Percentiles rank a stretch among this genome's conserved stretches.
These are phyloP conservation scores for Plectropomus leopardus DNA, from an alignment of 2,113 vertebrate species.

Conservation along the genomic window DNA sequence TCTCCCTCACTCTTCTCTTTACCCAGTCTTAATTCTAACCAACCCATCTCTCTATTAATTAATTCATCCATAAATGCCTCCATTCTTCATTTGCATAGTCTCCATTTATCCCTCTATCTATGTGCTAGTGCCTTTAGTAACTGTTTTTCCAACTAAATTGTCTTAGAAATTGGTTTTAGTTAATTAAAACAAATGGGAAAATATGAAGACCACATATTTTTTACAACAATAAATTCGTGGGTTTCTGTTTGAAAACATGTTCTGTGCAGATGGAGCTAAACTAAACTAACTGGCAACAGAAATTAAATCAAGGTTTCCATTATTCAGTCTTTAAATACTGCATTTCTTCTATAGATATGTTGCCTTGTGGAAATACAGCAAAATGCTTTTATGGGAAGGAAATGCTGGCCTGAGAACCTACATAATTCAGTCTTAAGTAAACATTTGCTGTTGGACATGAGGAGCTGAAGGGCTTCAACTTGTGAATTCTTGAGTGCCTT, in stretches of 20 bases:
- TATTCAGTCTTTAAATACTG: not conserved
- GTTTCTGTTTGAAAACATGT: not conserved
- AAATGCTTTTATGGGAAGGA: constrained; percentile 58
- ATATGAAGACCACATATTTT: not conserved
- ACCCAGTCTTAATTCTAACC: constrained; percentile 24
- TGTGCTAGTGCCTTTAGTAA: not conserved
- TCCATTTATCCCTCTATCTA: not conserved
- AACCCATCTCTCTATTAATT: not conserved
- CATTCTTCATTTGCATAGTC: not conserved
- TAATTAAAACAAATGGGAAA: not conserved
- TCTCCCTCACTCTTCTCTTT: constrained; percentile 11
- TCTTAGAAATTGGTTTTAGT: not conserved
- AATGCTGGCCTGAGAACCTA: constrained; percentile 23
- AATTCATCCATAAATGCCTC: constrained; percentile 19
- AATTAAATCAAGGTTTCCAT: not conserved
- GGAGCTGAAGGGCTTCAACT: constrained; percentile 2
- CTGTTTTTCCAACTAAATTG: not conserved
- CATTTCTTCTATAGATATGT: constrained; percentile 28
- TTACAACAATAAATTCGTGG: not conserved
- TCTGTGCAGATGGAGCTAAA: not conserved
- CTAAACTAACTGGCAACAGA: not conserved
- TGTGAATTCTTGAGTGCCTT: constrained; percentile 25
- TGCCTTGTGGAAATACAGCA: constrained; percentile 44
- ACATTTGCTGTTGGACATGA: constrained; percentile 40
- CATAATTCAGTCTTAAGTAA: constrained; percentile 47